These are phyloP conservation scores for Rhingia rostrata DNA, from an alignment of 2,888 invertebrate genomes.

Conservation along the genomic window DNA sequence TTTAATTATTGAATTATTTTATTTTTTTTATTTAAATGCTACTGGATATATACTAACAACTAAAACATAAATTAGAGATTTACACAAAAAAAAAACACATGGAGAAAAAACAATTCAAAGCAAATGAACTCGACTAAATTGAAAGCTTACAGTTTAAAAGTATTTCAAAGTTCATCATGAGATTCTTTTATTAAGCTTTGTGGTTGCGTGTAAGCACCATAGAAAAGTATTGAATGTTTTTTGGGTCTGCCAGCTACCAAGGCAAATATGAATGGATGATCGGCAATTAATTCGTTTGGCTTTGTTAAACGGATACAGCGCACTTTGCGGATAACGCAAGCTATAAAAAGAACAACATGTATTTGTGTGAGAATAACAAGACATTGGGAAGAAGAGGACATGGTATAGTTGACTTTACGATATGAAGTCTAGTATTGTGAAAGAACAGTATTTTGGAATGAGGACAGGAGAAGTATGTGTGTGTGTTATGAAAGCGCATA, in stretches of 20 bases:
- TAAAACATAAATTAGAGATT: conserved; percentile 10
- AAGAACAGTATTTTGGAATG: conserved; percentile 16
- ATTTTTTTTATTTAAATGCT: neutral
- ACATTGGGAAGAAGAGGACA: conserved; percentile 33
- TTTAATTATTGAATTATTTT: neutral
- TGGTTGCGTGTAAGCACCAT: conserved; percentile 47
- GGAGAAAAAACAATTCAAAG: neutral
- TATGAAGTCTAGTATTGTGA: conserved; percentile 2
- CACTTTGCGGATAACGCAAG: conserved; percentile 61
- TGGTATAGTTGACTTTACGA: neutral
- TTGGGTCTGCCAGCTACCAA: conserved; percentile 55
- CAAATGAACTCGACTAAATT: neutral
- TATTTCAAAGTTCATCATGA: conserved; percentile 56
- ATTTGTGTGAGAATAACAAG: conserved; percentile 43
- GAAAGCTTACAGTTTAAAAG: conserved; percentile 6
- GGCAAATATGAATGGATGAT: conserved; percentile 70
- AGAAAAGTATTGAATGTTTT: conserved; percentile 49
- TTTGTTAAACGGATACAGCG: conserved; percentile 44
- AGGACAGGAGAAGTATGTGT: conserved; percentile 9
- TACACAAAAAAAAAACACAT: conserved; percentile 7
- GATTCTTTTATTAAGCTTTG: conserved; percentile 17
- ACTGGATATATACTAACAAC: neutral
- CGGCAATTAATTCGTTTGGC: conserved; percentile 60
- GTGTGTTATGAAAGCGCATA: conserved; percentile 1
- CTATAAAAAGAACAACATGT: conserved; percentile 71